These are phyloP conservation scores for Gulo gulo DNA, from an alignment of 2,113 vertebrate species.

Conservation along the genomic window DNA sequence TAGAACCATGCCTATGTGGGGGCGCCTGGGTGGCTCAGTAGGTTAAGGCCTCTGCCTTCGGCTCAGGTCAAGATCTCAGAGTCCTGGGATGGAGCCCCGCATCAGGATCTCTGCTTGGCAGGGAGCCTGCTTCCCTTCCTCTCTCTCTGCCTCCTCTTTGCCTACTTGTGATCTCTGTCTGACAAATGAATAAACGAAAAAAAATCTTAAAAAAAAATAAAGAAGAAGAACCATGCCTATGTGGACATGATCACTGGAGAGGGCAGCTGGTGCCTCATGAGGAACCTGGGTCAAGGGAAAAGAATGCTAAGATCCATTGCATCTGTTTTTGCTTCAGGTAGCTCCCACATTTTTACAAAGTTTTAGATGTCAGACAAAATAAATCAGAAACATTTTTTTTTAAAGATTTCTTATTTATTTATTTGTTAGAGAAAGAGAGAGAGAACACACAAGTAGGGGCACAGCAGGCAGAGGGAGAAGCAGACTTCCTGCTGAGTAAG, in stretches of 20 bases:
- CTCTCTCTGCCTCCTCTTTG: no score
- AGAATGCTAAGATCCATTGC: not conserved
- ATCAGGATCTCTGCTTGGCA: no score
- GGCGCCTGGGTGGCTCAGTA: no score
- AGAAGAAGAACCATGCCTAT: not conserved
- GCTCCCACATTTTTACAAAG: not conserved
- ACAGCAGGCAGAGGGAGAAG: not conserved
- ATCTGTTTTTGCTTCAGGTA: not conserved
- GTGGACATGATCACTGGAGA: not conserved
- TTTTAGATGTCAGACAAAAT: constrained; percentile 8
- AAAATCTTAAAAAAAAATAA: no score
- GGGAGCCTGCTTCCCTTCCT: no score
- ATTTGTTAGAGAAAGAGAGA: not conserved
- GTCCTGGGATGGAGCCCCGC: no score
- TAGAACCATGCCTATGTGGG: not conserved
- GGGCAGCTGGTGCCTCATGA: not conserved
- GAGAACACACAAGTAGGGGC: no score
- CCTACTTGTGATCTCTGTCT: no score
- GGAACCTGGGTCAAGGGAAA: not conserved
- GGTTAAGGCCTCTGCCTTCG: no score
- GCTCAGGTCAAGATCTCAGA: no score
- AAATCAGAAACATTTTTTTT: not conserved
- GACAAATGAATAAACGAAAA: no score
- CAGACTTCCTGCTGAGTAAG: not conserved
- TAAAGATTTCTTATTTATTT: not conserved